Evolutionary conservation across 2,113 vertebrate species (phyloP).

Genomic region (Myrmophylax atrothorax): DNA sequence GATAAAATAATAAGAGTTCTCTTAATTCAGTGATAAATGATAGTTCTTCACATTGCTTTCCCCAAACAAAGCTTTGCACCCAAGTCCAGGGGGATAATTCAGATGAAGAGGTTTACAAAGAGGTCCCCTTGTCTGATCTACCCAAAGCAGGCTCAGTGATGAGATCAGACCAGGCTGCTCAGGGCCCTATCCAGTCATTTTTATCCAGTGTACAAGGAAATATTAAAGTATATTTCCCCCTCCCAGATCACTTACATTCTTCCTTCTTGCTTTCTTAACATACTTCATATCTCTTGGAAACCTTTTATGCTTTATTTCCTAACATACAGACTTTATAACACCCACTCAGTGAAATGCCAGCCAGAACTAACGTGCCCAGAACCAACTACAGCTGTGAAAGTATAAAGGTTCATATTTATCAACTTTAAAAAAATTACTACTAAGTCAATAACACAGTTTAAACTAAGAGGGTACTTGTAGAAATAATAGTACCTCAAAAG

Average conservation of each 20-base stretch:
- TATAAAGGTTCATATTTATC: not conserved
- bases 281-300: not conserved
- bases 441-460: not conserved
- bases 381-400: not conserved
- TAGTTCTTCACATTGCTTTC: not conserved
- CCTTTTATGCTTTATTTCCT: not conserved
- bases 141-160: not conserved
- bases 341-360: not conserved
- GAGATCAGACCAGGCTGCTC: not conserved
- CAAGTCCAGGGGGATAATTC: not conserved
- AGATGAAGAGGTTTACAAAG: not conserved
- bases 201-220: not conserved
- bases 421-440: not conserved
- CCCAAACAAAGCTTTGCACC: not conserved
- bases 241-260: rapidly evolving
- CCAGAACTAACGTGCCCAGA: not conserved
- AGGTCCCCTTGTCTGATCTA: not conserved
- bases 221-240: not conserved
- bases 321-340: not conserved
- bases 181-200: not conserved
- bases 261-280: not conserved
- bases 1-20: not conserved
- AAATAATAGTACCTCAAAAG: not conserved
- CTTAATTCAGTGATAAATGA: not conserved
- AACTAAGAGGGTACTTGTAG: not conserved